Percentiles rank a stretch among this genome's conserved stretches.
Evolutionary conservation across 1,140 invertebrate genomes (phyloP).

Genomic region (Samia ricini): DNA sequence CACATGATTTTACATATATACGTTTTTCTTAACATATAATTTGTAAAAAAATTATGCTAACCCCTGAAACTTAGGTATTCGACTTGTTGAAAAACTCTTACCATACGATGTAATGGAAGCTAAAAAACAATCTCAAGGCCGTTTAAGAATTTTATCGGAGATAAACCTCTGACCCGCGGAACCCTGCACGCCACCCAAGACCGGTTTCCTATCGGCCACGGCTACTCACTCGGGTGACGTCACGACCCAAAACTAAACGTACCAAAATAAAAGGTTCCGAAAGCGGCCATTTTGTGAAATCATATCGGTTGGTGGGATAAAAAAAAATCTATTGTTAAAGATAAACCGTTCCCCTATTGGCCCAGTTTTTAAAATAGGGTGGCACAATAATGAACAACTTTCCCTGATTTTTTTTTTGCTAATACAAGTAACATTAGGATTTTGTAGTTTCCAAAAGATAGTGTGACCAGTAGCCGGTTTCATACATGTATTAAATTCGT

Average conservation of each 20-base stretch:
- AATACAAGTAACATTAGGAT: neutral
- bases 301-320: slow-evolving; percentile 70
- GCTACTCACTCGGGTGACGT: slow-evolving; percentile 2
- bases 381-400: slow-evolving; percentile 53
- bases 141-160: neutral
- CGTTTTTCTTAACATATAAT: too few species aligned
- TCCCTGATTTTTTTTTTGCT: slow-evolving; percentile 63
- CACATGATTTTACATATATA: too few species aligned
- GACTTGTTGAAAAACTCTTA: neutral
- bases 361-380: slow-evolving; percentile 68
- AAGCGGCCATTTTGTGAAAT: slow-evolving; percentile 64
- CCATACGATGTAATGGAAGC: neutral
- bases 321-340: slow-evolving; percentile 67
- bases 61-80: too few species aligned
- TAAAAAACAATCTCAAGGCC: neutral
- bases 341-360: slow-evolving; percentile 59
- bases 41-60: too few species aligned
- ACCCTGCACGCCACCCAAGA: neutral
- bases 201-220: neutral
- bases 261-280: slow-evolving; percentile 22
- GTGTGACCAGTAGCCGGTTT: too few species aligned
- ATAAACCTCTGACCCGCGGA: neutral
- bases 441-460: neutral
- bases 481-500: too few species aligned
- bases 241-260: slow-evolving; percentile 11